Evolutionary conservation across 2,797 vertebrate species (phyloP).

Genomic region (Sebastes iracundus): DNA sequence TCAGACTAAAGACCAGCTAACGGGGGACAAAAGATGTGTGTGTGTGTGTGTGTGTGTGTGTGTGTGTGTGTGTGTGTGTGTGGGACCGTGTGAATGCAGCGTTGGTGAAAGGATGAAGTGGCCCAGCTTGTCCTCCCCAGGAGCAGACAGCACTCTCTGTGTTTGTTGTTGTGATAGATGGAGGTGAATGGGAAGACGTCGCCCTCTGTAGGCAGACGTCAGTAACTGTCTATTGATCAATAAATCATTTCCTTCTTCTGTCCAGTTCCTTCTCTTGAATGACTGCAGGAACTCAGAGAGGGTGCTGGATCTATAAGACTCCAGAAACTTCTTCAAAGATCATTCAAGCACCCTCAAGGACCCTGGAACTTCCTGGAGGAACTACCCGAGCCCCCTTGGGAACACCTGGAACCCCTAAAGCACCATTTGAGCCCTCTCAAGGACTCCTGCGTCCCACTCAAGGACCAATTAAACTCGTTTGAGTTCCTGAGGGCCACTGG

Average conservation of each 20-base stretch:
- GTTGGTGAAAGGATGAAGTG: background rate
- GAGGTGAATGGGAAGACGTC: background rate
- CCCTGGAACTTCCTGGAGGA: background rate
- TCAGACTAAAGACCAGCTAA: no score
- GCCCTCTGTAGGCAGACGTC: conserved; percentile 7
- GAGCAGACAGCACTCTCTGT: no score
- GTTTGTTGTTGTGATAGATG: background rate
- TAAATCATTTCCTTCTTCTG: no score
- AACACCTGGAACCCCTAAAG: no score
- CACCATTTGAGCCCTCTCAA: background rate
- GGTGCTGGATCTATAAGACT: no score
- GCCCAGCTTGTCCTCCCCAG: background rate
- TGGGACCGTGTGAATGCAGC: background rate
- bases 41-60: no score
- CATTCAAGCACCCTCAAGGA: background rate
- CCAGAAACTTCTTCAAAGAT: background rate
- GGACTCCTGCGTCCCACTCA: no score
- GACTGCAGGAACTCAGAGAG: no score
- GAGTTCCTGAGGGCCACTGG: background rate
- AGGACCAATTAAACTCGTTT: background rate
- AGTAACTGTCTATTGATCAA: background rate
- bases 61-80: no score
- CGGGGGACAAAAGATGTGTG: no score
- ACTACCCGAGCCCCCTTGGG: no score
- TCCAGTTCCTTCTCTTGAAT: no score